Evolutionary conservation across 2,797 vertebrate species (phyloP).

Genomic region (Sebastes cheni): DNA sequence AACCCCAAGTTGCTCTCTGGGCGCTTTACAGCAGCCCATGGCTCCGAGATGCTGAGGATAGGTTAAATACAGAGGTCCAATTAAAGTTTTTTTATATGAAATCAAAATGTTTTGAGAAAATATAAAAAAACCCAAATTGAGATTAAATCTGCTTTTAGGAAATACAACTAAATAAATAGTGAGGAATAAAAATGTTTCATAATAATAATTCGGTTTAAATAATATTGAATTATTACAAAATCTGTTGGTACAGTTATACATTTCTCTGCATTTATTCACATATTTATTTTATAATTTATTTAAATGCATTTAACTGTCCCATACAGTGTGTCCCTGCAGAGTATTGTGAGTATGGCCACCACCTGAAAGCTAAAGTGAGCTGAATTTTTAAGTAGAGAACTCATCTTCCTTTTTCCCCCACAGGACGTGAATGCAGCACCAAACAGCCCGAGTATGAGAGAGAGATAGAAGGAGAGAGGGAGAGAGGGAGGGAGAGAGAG

Average conservation of each 20-base stretch:
- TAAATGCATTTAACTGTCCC: neutral
- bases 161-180: neutral
- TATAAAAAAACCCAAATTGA: neutral
- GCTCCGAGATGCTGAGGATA: too few species aligned
- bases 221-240: neutral
- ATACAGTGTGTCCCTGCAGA: neutral
- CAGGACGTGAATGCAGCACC: slow-evolving; percentile 67
- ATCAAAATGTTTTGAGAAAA: neutral
- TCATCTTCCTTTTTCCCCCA: slow-evolving; percentile 37
- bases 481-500: neutral
- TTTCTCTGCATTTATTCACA: neutral
- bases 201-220: neutral
- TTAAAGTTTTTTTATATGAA: too few species aligned
- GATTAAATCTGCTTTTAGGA: neutral
- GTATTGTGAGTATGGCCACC: neutral
- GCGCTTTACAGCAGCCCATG: accelerated
- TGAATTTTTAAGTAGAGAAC: slow-evolving; percentile 14
- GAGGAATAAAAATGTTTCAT: neutral
- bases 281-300: neutral
- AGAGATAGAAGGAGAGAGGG: slow-evolving; percentile 4
- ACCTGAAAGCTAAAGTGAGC: slow-evolving; percentile 23
- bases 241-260: neutral
- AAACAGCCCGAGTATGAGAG: slow-evolving; percentile 7
- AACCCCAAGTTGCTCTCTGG: too few species aligned
- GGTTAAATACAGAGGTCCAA: too few species aligned